Conservation (phyloP, 2,113 vertebrate genomes). For the Sylvia atricapilla region DNA sequence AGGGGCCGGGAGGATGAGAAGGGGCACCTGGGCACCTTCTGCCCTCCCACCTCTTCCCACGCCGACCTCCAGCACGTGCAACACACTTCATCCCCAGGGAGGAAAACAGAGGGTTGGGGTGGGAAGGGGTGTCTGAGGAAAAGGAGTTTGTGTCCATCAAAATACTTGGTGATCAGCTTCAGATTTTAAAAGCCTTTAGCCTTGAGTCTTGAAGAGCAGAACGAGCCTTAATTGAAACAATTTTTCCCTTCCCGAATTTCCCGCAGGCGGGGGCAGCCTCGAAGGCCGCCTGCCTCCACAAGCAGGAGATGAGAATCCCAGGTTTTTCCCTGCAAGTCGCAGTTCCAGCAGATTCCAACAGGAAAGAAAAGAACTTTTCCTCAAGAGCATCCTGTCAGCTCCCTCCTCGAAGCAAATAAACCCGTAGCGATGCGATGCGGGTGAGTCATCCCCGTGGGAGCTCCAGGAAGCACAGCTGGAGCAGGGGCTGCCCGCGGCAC, state of each 20-base stretch:
- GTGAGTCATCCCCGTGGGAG: neutral
- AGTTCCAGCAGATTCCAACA: neutral
- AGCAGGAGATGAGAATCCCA: neutral
- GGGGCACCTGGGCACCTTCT: neutral
- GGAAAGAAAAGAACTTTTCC: neutral
- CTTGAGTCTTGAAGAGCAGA: neutral
- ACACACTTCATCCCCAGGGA: neutral
- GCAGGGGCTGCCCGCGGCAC: neutral
- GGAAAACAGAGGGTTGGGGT: neutral
- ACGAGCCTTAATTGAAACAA: neutral
- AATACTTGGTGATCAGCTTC: neutral
- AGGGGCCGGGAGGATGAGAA: neutral
- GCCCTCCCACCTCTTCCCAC: neutral
- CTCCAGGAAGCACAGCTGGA: neutral
- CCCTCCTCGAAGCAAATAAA: neutral
- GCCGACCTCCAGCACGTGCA: accelerated
- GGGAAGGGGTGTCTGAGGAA: neutral
- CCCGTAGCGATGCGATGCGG: neutral
- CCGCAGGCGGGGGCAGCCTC: neutral
- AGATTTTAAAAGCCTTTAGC: neutral
- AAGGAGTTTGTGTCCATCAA: neutral
- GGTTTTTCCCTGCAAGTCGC: neutral
- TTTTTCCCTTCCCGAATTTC: neutral
- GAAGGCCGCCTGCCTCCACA: neutral
- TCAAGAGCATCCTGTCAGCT: neutral